phyloP scores from a whole-genome alignment of 2,888 invertebrate genomes.

The Ectobius pallidus region DNA sequence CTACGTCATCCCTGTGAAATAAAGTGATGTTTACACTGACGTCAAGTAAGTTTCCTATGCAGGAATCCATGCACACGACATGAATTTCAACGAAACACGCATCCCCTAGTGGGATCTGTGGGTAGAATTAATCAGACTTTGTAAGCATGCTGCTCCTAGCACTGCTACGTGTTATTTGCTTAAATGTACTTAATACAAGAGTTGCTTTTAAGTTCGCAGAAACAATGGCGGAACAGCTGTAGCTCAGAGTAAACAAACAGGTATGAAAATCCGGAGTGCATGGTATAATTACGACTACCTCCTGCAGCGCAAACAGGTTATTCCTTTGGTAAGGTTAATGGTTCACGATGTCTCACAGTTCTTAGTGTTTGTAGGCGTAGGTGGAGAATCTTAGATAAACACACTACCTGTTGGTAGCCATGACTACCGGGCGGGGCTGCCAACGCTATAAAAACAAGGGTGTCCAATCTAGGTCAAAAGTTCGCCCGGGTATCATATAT shows the following conservation, averaged over 20 bases:
- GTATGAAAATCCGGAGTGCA: background rate
- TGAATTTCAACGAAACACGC: too few relatives aligned
- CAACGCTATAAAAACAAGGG: background rate
- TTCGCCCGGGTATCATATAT: background rate
- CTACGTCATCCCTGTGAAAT: too few relatives aligned
- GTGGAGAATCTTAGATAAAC: slow-evolving; percentile 19
- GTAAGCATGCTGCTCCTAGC: too few relatives aligned
- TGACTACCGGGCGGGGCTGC: slow-evolving; percentile 18
- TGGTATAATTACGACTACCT: slow-evolving; percentile 14
- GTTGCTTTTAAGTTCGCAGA: too few relatives aligned
- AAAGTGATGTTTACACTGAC: too few relatives aligned
- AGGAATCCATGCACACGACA: too few relatives aligned
- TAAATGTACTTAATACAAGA: too few relatives aligned
- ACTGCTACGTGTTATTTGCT: too few relatives aligned
- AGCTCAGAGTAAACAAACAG: background rate
- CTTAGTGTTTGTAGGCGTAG: slow-evolving; percentile 13
- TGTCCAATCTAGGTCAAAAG: background rate
- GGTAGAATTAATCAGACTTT: too few relatives aligned
- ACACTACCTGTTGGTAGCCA: slow-evolving; percentile 27
- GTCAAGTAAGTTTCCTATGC: too few relatives aligned
- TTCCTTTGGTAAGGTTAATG: background rate
- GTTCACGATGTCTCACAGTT: background rate
- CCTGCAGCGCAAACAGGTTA: slow-evolving; percentile 12
- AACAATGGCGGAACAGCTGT: too few relatives aligned
- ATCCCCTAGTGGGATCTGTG: too few relatives aligned